Evolutionary conservation across 2,888 invertebrate species (phyloP), one percentile per base, ranked within the genome.

Genomic region (Conops quadrifasciatus): DNA sequence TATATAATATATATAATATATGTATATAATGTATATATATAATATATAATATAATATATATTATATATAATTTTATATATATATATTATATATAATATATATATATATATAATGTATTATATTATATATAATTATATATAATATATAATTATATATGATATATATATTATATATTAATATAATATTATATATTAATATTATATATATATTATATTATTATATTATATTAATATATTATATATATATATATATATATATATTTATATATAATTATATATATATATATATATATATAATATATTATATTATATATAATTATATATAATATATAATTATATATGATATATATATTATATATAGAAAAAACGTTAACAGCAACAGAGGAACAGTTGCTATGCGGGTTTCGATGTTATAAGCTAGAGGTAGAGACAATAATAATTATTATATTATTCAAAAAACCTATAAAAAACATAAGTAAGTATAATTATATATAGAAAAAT

Each of bases 371-470:
- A 64, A 64, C 49, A 49, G 30, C 64, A 49, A 28, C 19, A 2
- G 49, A 24, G 28, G n/a, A n/a, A n/a, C 47, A 28, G 59, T 60
- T 26, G 21, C 47, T 49, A 49, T 45, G 67, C 60, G 67, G 67
- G 67, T 68, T 68, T 68, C 67, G 59, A 60, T n/a, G 60, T 45
- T 49, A 68, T 19, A 45, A 49, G 21, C 47, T 68, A 68, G 43
- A 68, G 30, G 67, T 68, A 68, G 59, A 59, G 67, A 68, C 67
- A 68, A 68, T 68, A 68, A 68, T 60, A 24, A 47, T 67, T 26
- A 36, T n/a, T n/a, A 62, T n/a, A 7, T 24, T 24, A 56, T 56
- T 51, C n/a, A 19, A 65, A 65, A 28, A 28, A 51, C 26, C 21
- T 28, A 19, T 4, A 49, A 64, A 47, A 11, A 63, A 21, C 11